Evolutionary conservation across 2,113 vertebrate species (phyloP).

Genomic region (Hypanus sabinus): DNA sequence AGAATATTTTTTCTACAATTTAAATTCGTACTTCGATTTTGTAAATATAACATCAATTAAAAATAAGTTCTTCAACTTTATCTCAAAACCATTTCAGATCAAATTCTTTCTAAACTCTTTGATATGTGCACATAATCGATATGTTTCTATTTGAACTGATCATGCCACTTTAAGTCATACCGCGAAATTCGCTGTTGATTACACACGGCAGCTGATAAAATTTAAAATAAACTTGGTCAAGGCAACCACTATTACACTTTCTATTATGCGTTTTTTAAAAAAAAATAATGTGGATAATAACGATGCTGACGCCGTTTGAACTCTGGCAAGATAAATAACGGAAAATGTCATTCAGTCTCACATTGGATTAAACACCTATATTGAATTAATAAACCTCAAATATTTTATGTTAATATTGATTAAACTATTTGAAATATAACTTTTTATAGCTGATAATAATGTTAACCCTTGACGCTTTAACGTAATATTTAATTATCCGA

Average conservation of each 20-base stretch:
- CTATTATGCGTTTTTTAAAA: not conserved
- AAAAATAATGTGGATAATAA: not conserved
- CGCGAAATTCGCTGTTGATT: not conserved
- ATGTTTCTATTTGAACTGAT: not conserved
- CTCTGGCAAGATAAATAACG: not conserved
- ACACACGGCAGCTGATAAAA: not conserved
- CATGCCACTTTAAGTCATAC: not conserved
- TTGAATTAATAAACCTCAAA: not conserved
- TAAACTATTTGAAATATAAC: no score
- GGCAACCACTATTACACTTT: not conserved
- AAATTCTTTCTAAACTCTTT: not conserved
- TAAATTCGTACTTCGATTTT: not conserved
- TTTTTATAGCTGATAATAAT: not conserved
- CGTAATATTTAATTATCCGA: not conserved
- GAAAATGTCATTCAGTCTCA: constrained; percentile 8
- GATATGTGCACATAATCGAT: not conserved
- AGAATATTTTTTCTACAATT: not conserved
- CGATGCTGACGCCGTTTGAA: not conserved
- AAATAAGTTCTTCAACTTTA: not conserved
- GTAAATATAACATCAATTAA: not conserved
- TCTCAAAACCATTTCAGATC: not conserved
- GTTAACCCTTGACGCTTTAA: not conserved
- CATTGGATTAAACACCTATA: constrained; percentile 19
- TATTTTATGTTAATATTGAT: not conserved
- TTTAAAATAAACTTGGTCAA: not conserved